A percentile compares a stretch with the other conserved stretches of the same genome.
Conservation (phyloP, 2,113 vertebrate genomes). For the Carassius carassius region DNA sequence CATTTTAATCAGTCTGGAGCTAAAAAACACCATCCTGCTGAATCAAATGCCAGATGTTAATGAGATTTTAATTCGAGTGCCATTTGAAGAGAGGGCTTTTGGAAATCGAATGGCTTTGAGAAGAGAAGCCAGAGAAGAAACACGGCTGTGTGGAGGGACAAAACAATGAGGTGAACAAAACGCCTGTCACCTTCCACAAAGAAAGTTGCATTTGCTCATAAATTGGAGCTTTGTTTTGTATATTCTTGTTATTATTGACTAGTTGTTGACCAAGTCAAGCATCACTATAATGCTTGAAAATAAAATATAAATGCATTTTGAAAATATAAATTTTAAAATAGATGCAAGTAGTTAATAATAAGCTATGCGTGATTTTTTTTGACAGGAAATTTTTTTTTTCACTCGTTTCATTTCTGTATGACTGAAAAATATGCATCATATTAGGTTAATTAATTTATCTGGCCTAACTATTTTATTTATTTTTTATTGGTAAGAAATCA, state of each 20-base stretch:
- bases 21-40: background rate
- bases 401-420: background rate
- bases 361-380: background rate
- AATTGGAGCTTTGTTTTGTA: background rate
- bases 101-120: background rate
- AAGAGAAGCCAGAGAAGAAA: background rate
- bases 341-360: background rate
- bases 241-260: background rate
- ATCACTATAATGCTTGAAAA: too few species aligned
- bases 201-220: background rate
- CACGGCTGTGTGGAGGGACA: background rate
- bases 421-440: background rate
- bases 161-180: background rate
- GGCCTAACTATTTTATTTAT: too few species aligned
- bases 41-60: constrained; percentile 22
- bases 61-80: constrained; percentile 27
- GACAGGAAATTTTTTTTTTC: too few species aligned
- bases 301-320: background rate
- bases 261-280: background rate
- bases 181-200: background rate
- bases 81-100: background rate
- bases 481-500: too few species aligned
- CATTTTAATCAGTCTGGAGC: background rate
- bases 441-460: background rate
- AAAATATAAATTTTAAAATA: background rate